Evolutionary conservation across 2,113 vertebrate species (phyloP).

Genomic region (Hirundichthys speculiger): DNA sequence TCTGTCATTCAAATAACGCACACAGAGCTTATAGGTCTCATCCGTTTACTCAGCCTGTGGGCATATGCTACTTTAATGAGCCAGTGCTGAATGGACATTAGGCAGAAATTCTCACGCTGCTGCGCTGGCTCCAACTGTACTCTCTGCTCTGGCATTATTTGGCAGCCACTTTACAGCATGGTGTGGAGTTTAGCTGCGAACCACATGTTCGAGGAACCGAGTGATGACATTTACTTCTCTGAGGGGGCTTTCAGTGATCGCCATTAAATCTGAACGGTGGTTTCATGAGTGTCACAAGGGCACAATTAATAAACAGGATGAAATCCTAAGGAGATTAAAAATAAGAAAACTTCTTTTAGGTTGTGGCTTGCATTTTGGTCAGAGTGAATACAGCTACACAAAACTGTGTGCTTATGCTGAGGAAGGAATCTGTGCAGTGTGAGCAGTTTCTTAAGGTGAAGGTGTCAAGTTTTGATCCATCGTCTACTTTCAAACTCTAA

Average conservation of each 20-base stretch:
- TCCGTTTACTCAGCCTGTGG: constrained; percentile 72
- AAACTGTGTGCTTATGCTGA: constrained; percentile 29
- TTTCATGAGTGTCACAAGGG: constrained; percentile 1
- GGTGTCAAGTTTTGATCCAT: no score
- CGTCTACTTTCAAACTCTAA: no score
- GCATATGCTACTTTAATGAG: constrained; percentile 76
- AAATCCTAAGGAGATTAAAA: neutral
- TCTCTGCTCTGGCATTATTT: constrained; percentile 51
- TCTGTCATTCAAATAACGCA: constrained; percentile 7
- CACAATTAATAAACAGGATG: neutral
- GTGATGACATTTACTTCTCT: constrained; percentile 40
- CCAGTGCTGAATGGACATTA: constrained; percentile 68
- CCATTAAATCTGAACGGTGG: neutral
- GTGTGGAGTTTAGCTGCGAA: constrained; percentile 52
- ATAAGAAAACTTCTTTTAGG: neutral
- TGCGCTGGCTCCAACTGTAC: constrained; percentile 31
- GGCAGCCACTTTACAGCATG: constrained; percentile 60
- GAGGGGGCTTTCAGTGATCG: constrained; percentile 17
- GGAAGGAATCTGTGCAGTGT: constrained; percentile 30
- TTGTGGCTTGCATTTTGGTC: constrained; percentile 12
- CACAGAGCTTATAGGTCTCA: constrained; percentile 54
- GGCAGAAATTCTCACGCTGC: constrained; percentile 66
- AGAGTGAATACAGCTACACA: constrained; percentile 5
- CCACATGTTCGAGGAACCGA: constrained; percentile 49
- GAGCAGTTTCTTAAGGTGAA: constrained; percentile 5